phyloP scores from a whole-genome alignment of 2,888 invertebrate genomes.

The Ochropleura leucogaster region DNA sequence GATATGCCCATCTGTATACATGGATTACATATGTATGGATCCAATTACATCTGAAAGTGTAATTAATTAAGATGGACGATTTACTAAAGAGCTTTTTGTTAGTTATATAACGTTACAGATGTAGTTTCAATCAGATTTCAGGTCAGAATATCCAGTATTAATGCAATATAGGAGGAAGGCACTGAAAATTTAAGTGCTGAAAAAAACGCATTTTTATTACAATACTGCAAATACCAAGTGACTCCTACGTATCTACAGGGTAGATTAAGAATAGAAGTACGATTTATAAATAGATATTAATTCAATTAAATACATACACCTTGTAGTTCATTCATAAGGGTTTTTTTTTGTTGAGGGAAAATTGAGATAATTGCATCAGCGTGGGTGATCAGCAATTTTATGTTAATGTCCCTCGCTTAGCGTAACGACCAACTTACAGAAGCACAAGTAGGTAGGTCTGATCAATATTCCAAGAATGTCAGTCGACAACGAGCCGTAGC shows the following conservation, averaged over 20 bases:
- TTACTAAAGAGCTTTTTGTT: background rate
- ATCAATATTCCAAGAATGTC: constrained; percentile 52
- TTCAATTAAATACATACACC: constrained; percentile 45
- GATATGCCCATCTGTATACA: constrained; percentile 45
- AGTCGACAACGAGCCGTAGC: constrained; percentile 35
- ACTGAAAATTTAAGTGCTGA: background rate
- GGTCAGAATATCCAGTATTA: too few species aligned
- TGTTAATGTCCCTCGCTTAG: constrained; percentile 41
- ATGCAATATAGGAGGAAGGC: background rate
- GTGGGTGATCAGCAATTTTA: constrained; percentile 45
- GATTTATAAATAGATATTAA: constrained; percentile 28
- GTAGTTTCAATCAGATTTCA: background rate
- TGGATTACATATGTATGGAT: constrained; percentile 45
- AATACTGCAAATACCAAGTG: background rate
- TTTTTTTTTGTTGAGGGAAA: constrained; percentile 24
- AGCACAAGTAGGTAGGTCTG: constrained; percentile 25
- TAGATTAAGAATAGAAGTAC: background rate
- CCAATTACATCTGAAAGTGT: constrained; percentile 42
- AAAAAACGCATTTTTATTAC: background rate
- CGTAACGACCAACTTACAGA: constrained; percentile 36
- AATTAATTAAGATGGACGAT: constrained; percentile 40
- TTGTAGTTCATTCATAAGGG: constrained; percentile 38
- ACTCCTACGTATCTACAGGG: background rate
- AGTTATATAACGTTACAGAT: background rate
- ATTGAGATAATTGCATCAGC: constrained; percentile 32